phyloP scores from a whole-genome alignment of 2,797 vertebrate genomes.

The Neosalanx taihuensis region DNA sequence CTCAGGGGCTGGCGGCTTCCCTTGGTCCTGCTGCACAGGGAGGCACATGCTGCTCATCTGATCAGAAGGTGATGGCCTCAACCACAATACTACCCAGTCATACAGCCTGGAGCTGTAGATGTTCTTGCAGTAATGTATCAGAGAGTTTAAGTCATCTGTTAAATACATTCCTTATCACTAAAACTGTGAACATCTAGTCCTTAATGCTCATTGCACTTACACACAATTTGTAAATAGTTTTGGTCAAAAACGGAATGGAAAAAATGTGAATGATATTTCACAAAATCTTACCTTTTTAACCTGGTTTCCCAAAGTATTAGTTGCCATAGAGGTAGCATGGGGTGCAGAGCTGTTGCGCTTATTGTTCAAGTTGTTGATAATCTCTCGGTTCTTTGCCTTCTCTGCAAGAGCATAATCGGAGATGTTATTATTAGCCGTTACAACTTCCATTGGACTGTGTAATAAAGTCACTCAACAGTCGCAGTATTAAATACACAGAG shows the following conservation, averaged over 20 bases:
- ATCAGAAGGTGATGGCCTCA: neutral
- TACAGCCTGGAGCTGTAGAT: neutral
- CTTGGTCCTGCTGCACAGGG: constrained; percentile 57
- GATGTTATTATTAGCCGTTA: no score
- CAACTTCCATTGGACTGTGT: no score
- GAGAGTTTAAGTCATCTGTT: no score
- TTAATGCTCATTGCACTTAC: no score
- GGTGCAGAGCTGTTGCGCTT: constrained; percentile 72
- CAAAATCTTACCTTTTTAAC: constrained; percentile 68
- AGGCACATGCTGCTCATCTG: neutral
- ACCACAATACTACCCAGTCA: neutral
- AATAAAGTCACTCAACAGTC: neutral
- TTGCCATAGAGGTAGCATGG: constrained; percentile 64
- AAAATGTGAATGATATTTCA: neutral
- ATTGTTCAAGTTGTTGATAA: constrained; percentile 87
- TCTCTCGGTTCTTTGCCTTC: constrained; percentile 81
- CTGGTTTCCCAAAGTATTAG: constrained; percentile 60
- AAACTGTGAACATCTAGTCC: no score
- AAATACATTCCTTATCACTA: no score
- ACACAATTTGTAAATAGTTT: no score
- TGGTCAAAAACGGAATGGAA: no score
- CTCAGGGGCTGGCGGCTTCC: constrained; percentile 59
- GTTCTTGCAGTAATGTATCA: neutral
- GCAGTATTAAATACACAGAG: neutral
- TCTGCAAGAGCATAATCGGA: constrained; percentile 56